Base-by-base conservation (phyloP, 2,888 invertebrate species). In the Syrista parreyssii region DNA sequence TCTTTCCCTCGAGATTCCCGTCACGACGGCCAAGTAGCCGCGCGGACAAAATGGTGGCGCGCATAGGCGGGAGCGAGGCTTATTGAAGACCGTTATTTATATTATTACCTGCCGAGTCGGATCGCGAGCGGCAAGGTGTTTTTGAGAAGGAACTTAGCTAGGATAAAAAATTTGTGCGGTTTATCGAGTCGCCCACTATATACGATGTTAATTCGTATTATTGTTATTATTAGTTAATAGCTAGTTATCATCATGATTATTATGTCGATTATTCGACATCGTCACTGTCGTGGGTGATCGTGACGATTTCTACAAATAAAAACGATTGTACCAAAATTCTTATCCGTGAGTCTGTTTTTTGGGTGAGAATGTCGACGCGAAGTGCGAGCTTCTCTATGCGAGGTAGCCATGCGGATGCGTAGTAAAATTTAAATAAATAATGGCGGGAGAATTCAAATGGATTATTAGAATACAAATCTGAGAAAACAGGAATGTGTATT, bases 131-230 rank as follows among this genome's bases (percentile, higher is more conserved):
- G 40, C 9, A 15, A 55, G 2, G 55, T 55, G 55, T 55, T 55
- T 55, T 55, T 15, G 55, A 72, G 72, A 73, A 80, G 80, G 81
- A 81, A 79, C 77, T 79, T 84, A 84, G 84, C 79, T 84, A 84
- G 84, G 82, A 82, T 84, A 84, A 84, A 82, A 77, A 83, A 84
- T 81, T 84, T 82, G 75, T 81, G 78, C 78, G 76, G 55, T 55
- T 55, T 55, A 55, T 55, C 55, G 55, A 23, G 55, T 55, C 55
- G 55, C 55, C 23, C 55, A 55, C 55, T 55, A 55, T 55, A 55
- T 55, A 55, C 55, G 55, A 55, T 55, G 55, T 55, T 55, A 23
- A 55, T 55, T 55, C 55, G 55, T 55, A 55, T 23, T 55, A 55
- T 55, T 55, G 55, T 55, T 55, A 55, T 55, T 55, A 55, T 55